These are phyloP conservation scores for Phasianus colchicus DNA, from an alignment of 2,113 vertebrate species.

Conservation along the genomic window DNA sequence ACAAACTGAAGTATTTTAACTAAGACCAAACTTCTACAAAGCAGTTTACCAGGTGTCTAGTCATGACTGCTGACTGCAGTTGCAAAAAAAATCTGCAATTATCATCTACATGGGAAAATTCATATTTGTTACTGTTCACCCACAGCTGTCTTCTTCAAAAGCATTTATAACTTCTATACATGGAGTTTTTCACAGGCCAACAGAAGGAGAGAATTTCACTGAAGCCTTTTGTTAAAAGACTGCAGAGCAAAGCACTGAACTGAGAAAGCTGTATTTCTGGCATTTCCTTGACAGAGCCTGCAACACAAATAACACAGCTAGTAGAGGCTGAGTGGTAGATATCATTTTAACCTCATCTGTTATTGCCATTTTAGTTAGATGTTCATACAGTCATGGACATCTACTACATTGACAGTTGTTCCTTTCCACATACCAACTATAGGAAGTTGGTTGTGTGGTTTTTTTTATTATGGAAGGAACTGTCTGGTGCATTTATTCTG, in stretches of 20 bases:
- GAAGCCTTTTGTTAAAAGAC: background rate
- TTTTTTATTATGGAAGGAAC: background rate
- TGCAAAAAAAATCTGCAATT: background rate
- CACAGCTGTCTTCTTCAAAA: background rate
- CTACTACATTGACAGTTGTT: background rate
- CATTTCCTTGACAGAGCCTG: background rate
- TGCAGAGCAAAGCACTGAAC: background rate
- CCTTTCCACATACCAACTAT: background rate
- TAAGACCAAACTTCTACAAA: background rate
- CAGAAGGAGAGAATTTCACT: background rate
- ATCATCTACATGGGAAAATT: background rate
- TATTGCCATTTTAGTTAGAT: background rate
- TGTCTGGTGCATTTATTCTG: background rate
- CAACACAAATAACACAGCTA: background rate
- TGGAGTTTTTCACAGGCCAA: background rate
- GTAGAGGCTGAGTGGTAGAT: background rate
- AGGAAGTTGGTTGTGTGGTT: accelerated
- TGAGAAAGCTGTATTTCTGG: background rate
- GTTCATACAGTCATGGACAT: background rate
- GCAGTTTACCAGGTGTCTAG: background rate
- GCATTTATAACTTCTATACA: background rate
- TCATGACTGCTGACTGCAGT: background rate
- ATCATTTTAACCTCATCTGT: background rate
- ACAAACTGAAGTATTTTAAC: background rate
- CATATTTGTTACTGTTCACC: background rate